Base-by-base conservation (phyloP, 2,113 vertebrate species). In the Channa maculata region DNA sequence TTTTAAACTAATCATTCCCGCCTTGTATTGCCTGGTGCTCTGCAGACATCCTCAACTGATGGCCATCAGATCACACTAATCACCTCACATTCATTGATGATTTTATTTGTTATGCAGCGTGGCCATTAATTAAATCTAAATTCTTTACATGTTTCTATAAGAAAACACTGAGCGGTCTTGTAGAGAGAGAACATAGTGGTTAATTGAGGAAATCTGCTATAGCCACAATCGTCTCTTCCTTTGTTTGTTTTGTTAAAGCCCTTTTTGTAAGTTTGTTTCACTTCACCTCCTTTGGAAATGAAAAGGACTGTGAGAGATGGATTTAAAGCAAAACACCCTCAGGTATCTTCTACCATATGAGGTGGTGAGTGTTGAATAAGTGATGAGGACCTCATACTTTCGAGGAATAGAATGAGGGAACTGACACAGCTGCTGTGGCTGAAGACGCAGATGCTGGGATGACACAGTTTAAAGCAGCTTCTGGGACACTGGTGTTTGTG, bases 311-410 rank as follows among this genome's bases (percentile, higher is more conserved):
- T 9, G 46, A 71, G 67, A 51, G 41, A 53, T 34, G 11, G 51
- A 72, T 61, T 72, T 59, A 45, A 62, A 77, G 58, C 24, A 55
- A 65, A 75, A 34, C 50, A 37, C 75, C 50, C 24, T 0, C 1
- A 38, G 75, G 70, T 65, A 39, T 46, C 65, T 34, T 37, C 61
- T 24, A 57, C 14, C 5, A 2, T 61, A 78, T 36, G 65, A 51
- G 71, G 50, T 46, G 49, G 24, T 13, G 37, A 68, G 51, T 34
- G 60, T 12, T 84, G 43, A 77, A 80, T 73, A 51, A 69, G 66
- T 72, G 71, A 80, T 84, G 72, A 67, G 24, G 45, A 59, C 24
- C 38, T 51, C 10, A 4, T 49, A 41, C 73, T 51, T 65, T 37
- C 45, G 11, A 11, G 57, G 58, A 64, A 57, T 34, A 10, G 65